A percentile compares a stretch with the other conserved stretches of the same genome.
Evolutionary conservation across 1,140 invertebrate species (phyloP).

Genomic region (Drosophila oshimai): DNA sequence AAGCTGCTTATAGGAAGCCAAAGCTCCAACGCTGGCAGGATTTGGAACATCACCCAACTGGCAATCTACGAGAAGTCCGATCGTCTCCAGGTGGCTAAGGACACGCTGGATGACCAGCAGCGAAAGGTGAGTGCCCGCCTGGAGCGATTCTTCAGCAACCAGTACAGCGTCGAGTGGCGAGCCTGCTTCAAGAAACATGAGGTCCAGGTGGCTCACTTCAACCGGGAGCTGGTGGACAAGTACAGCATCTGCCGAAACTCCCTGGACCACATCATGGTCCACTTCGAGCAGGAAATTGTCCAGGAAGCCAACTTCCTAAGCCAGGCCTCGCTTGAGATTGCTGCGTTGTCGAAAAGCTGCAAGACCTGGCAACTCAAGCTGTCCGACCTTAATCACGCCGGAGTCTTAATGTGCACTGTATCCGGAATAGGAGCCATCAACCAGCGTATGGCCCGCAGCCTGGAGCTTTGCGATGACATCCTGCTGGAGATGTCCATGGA

Average conservation of each 20-base stretch:
- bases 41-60: slow-evolving; percentile 41
- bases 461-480: slow-evolving; percentile 29
- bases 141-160: slow-evolving; percentile 2
- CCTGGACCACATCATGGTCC: slow-evolving; percentile 23
- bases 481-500: slow-evolving; percentile 30
- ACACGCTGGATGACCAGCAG: slow-evolving; percentile 9
- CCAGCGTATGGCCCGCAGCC: slow-evolving; percentile 9
- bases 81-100: slow-evolving; percentile 3
- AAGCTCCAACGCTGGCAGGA: slow-evolving; percentile 1
- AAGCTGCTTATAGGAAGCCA: slow-evolving; percentile 28
- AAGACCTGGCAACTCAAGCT: slow-evolving; percentile 32
- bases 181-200: slow-evolving; percentile 43
- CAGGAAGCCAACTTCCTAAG: slow-evolving; percentile 25
- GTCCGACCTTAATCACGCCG: slow-evolving; percentile 19
- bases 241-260: slow-evolving; percentile 34
- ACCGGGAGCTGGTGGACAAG: slow-evolving; percentile 41
- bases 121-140: slow-evolving; percentile 11
- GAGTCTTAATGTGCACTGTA: slow-evolving; percentile 34
- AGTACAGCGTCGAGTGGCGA: slow-evolving; percentile 5
- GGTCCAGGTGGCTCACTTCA: slow-evolving; percentile 37
- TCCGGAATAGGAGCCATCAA: slow-evolving; percentile 32
- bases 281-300: slow-evolving; percentile 29
- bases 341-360: slow-evolving; percentile 2
- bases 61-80: not conserved
- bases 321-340: slow-evolving; percentile 18